Conservation (phyloP, 2,888 invertebrate genomes). For the Phortica okadai region DNA sequence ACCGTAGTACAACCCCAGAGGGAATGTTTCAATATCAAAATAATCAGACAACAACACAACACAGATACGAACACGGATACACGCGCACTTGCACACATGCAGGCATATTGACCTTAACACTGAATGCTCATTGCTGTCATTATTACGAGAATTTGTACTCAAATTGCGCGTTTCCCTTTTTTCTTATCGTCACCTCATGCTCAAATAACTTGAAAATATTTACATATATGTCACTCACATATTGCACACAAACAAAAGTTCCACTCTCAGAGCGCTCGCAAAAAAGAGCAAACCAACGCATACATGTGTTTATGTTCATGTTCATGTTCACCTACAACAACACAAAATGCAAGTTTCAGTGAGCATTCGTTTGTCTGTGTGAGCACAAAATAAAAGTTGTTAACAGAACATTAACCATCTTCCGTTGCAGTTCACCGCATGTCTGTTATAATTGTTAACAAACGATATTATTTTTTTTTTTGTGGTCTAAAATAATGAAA, state of each 20-base stretch:
- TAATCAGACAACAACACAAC: conserved; percentile 56
- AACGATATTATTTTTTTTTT: background rate
- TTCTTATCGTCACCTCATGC: conserved; percentile 39
- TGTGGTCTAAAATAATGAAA: background rate
- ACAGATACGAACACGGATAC: conserved; percentile 50
- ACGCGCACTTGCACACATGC: conserved; percentile 27
- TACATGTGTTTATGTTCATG: conserved; percentile 49
- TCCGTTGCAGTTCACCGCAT: too few relatives aligned
- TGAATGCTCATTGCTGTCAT: conserved; percentile 55
- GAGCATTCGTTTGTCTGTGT: background rate
- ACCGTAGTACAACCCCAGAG: background rate
- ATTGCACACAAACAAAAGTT: background rate
- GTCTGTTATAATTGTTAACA: too few relatives aligned
- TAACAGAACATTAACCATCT: too few relatives aligned
- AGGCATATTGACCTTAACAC: conserved; percentile 72
- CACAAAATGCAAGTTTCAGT: conserved; percentile 36
- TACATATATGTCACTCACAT: background rate
- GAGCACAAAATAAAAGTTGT: too few relatives aligned
- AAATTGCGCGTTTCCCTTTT: conserved; percentile 18
- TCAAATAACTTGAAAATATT: conserved; percentile 48
- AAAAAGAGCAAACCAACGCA: conserved; percentile 33
- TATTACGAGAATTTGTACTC: background rate
- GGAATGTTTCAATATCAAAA: conserved; percentile 55
- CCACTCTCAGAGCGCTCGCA: conserved; percentile 33
- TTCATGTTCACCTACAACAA: conserved; percentile 70